Evolutionary conservation across 2,797 vertebrate species (phyloP).

Genomic region (Emys orbicularis): DNA sequence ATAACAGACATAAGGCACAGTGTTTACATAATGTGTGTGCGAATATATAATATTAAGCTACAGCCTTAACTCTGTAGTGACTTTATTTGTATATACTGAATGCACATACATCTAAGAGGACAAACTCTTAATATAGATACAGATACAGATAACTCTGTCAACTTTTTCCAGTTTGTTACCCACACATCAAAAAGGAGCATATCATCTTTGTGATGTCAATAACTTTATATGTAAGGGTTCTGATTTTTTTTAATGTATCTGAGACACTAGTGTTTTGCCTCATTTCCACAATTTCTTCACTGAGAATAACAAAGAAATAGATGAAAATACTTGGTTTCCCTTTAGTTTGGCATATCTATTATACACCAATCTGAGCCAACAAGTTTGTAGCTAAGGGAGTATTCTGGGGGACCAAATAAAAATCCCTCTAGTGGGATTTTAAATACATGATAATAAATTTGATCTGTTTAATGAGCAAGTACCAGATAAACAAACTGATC

Average conservation of each 20-base stretch:
- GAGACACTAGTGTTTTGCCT: neutral
- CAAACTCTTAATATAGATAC: rapidly evolving
- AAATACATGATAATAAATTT: rapidly evolving
- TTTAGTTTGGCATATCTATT: neutral
- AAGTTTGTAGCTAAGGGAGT: neutral
- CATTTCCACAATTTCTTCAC: neutral
- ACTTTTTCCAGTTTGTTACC: neutral
- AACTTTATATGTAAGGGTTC: neutral
- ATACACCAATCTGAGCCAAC: neutral
- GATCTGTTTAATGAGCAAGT: neutral
- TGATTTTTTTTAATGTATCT: neutral
- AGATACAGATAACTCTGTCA: neutral
- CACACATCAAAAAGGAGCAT: neutral
- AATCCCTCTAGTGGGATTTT: rapidly evolving
- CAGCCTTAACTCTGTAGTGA: neutral
- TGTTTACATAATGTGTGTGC: neutral
- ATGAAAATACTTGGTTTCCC: neutral
- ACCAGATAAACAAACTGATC: rapidly evolving
- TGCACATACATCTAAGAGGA: rapidly evolving
- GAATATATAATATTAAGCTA: neutral
- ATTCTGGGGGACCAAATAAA: neutral
- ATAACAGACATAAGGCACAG: neutral
- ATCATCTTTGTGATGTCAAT: neutral
- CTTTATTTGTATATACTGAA: rapidly evolving
- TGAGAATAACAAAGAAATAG: neutral